These are phyloP conservation scores for Datnioides undecimradiatus DNA, from an alignment of 2,113 vertebrate genomes.

Conservation along the genomic window DNA sequence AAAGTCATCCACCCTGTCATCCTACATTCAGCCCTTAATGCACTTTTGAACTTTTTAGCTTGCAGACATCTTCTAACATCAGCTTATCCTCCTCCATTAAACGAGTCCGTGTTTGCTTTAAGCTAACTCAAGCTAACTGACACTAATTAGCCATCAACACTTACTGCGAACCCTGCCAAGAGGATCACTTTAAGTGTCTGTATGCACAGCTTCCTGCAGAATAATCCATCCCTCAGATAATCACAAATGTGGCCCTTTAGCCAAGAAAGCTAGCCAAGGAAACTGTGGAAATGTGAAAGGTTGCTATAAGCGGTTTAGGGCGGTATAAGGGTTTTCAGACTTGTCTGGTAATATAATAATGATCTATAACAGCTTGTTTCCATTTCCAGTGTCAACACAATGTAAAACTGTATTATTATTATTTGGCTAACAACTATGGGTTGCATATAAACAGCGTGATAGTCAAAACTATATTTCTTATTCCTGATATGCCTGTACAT, in stretches of 20 bases:
- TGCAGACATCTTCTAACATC: background rate
- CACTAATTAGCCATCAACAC: slow-evolving; percentile 17
- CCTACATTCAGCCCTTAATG: background rate
- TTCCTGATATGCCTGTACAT: too few relatives aligned
- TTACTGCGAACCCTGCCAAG: background rate
- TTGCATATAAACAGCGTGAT: too few relatives aligned
- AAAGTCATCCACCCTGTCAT: background rate
- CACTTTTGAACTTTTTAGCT: background rate
- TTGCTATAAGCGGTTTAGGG: too few relatives aligned
- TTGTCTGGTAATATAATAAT: too few relatives aligned
- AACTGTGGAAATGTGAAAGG: background rate
- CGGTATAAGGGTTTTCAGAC: too few relatives aligned
- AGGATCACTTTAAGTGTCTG: background rate
- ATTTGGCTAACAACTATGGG: too few relatives aligned
- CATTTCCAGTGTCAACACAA: too few relatives aligned
- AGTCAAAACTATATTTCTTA: too few relatives aligned
- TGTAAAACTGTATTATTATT: too few relatives aligned
- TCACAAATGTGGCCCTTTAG: background rate
- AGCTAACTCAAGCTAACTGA: background rate
- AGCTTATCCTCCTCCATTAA: background rate
- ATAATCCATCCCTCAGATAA: background rate
- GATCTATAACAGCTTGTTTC: too few relatives aligned
- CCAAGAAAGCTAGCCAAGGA: background rate
- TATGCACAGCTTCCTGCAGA: background rate
- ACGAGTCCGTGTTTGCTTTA: slow-evolving; percentile 14